A percentile compares a stretch with the other conserved stretches of the same genome.
phyloP scores from a whole-genome alignment of 1,140 invertebrate genomes.

The Plodia interpunctella region DNA sequence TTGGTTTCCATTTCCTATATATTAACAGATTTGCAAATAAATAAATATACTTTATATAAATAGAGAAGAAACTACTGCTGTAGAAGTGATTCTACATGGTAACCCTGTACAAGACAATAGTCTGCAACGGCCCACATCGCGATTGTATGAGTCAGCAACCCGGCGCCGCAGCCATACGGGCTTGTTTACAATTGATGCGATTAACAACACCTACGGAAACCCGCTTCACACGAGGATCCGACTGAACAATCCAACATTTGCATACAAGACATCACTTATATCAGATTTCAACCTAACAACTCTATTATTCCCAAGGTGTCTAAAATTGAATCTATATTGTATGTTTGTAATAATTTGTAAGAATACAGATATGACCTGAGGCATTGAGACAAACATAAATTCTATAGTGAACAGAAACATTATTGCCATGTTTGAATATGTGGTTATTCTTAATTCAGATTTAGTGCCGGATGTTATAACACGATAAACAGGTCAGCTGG shows the following conservation, averaged over 20 bases:
- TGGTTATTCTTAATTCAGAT: not conserved
- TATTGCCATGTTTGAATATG: not conserved
- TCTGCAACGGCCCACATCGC: conserved; percentile 52
- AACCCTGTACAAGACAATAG: conserved; percentile 7
- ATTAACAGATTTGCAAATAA: not conserved
- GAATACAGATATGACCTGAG: conserved; percentile 19
- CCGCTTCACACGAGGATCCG: conserved; percentile 6
- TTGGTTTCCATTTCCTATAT: too few species aligned
- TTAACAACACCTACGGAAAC: conserved; percentile 54
- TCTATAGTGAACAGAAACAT: not conserved
- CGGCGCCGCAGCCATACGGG: conserved; percentile 49
- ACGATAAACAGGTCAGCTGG: conserved; percentile 4
- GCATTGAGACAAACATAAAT: not conserved
- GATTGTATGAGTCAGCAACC: conserved; percentile 57
- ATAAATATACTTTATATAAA: too few species aligned
- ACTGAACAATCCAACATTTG: conserved; percentile 1
- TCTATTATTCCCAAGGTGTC: not conserved
- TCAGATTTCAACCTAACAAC: not conserved
- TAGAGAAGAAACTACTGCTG: not conserved
- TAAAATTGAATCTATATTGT: not conserved
- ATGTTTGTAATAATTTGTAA: conserved; percentile 31
- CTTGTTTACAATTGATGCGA: conserved; percentile 70
- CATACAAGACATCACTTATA: not conserved
- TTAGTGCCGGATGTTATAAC: conserved; percentile 4
- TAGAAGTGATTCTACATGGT: not conserved